Evolutionary conservation across 2,113 vertebrate species (phyloP).

Genomic region (Nyctereutes procyonoides): DNA sequence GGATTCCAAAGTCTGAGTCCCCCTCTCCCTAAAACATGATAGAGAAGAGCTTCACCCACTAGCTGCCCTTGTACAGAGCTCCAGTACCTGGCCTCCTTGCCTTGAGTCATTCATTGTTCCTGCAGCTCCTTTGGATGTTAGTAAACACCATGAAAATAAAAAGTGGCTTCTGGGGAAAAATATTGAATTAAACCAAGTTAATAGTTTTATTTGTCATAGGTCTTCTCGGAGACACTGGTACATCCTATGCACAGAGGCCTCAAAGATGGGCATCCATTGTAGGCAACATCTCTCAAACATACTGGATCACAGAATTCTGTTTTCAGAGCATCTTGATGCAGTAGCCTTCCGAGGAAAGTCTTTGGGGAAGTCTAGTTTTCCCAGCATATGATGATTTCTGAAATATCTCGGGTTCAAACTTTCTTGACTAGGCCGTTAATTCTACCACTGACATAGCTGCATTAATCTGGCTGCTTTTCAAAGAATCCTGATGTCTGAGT

Average conservation of each 20-base stretch:
- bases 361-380: not conserved
- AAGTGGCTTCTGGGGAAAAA: not conserved
- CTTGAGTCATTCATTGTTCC: not conserved
- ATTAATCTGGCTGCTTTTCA: not conserved
- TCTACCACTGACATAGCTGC: not conserved
- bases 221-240: not conserved
- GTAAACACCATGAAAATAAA: not conserved
- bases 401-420: fast-evolving
- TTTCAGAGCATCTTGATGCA: not conserved
- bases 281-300: not conserved
- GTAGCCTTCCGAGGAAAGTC: not conserved
- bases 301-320: not conserved
- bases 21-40: fast-evolving
- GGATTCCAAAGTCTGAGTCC: not conserved
- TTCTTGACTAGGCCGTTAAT: not conserved
- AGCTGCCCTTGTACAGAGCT: fast-evolving
- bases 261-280: not conserved
- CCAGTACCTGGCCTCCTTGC: not conserved
- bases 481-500: not conserved
- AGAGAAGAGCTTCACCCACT: not conserved
- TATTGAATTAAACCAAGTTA: not conserved
- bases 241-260: fast-evolving
- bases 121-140: not conserved
- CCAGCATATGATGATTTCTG: not conserved
- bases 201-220: not conserved